A percentile compares a stretch with the other conserved stretches of the same genome.
Conservation (phyloP, 2,888 invertebrate species). For the Rhamphomyia laevipes region DNA sequence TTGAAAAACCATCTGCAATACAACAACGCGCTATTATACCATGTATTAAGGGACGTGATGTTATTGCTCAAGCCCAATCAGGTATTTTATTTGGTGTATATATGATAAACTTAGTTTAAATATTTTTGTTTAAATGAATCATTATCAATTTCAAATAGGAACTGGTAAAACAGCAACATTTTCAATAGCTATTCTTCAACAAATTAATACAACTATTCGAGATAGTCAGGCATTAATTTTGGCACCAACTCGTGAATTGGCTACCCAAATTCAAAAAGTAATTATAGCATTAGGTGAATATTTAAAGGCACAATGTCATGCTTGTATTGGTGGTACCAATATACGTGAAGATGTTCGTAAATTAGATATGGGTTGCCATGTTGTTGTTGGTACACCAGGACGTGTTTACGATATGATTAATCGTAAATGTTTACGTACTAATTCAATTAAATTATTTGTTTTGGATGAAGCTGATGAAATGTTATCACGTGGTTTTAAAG, state of each 20-base stretch:
- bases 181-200: slow-evolving; percentile 96
- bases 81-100: slow-evolving; percentile 41
- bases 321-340: slow-evolving; percentile 98
- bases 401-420: slow-evolving; percentile 96
- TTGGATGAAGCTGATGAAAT: slow-evolving; percentile 99
- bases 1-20: slow-evolving; percentile 98
- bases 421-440: slow-evolving; percentile 77
- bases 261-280: slow-evolving; percentile 74
- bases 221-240: slow-evolving; percentile 95
- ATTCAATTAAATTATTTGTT: slow-evolving; percentile 91
- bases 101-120: not conserved
- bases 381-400: slow-evolving; percentile 98
- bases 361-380: slow-evolving; percentile 87
- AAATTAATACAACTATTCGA: slow-evolving; percentile 78
- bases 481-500: slow-evolving; percentile 97
- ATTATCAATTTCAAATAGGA: slow-evolving; percentile 21
- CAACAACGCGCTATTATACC: slow-evolving; percentile 99
- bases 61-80: slow-evolving; percentile 99
- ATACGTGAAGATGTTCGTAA: slow-evolving; percentile 94
- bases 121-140: not conserved
- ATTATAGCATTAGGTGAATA: slow-evolving; percentile 97
- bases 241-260: slow-evolving; percentile 82
- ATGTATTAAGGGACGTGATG: slow-evolving; percentile 89
- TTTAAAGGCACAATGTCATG: slow-evolving; percentile 94
- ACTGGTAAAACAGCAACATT: slow-evolving; percentile 99